Evolutionary conservation across 1,140 invertebrate genomes (phyloP).

Genomic region (Sipha flava): DNA sequence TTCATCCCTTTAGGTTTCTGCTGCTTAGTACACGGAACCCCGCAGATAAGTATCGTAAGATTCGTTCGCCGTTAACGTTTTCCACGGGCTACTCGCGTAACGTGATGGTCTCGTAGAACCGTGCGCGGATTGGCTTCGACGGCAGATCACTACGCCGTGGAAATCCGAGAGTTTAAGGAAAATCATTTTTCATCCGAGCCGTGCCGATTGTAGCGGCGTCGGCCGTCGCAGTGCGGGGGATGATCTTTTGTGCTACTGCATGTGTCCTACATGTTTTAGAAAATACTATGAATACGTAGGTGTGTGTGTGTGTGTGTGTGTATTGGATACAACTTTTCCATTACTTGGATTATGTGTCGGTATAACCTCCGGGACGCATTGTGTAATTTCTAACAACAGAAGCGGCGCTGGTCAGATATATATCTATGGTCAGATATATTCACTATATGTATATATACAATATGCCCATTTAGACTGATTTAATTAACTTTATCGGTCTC

Average conservation of each 20-base stretch:
- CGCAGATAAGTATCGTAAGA: no score
- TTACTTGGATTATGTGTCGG: slow-evolving; percentile 10
- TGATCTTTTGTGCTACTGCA: neutral
- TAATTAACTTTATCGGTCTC: neutral
- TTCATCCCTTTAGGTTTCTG: no score
- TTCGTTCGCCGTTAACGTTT: neutral
- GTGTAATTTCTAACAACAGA: neutral
- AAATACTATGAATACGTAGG: no score
- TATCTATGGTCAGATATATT: neutral
- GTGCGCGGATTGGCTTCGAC: neutral
- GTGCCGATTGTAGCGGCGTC: neutral
- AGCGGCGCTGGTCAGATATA: neutral
- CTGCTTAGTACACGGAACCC: no score
- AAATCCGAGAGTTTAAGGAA: neutral
- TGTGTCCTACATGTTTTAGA: neutral
- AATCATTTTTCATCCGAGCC: neutral
- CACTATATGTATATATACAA: no score
- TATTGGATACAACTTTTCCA: slow-evolving; percentile 6
- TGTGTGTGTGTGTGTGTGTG: no score
- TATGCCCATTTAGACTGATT: neutral
- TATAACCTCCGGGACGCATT: neutral
- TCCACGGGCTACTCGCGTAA: neutral
- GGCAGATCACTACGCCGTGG: neutral
- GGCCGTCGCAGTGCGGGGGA: no score
- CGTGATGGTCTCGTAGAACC: no score